Conservation (phyloP, 2,888 invertebrate genomes). For the Ceraclea dissimilis region DNA sequence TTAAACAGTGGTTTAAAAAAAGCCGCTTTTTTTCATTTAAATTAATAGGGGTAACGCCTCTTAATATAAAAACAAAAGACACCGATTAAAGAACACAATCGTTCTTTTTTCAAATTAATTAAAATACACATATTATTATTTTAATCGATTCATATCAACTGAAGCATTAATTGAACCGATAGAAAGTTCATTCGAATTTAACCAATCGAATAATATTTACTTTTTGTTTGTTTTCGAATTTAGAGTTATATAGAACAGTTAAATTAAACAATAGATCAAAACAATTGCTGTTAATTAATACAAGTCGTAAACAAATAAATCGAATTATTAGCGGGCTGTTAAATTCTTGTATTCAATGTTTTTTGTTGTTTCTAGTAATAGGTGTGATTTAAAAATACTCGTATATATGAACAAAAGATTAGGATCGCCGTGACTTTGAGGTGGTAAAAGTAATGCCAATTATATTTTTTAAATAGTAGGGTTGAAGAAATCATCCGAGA, state of each 20-base stretch:
- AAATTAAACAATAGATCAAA: neutral
- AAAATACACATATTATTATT: too few relatives aligned
- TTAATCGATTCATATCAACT: neutral
- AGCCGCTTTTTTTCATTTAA: neutral
- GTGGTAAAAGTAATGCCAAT: too few relatives aligned
- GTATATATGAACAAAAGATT: too few relatives aligned
- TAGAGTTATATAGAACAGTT: neutral
- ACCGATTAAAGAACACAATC: neutral
- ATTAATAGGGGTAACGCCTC: slow-evolving; percentile 1
- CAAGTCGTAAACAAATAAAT: neutral
- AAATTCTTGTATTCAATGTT: neutral
- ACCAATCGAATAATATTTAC: neutral
- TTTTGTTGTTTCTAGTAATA: neutral
- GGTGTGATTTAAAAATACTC: neutral
- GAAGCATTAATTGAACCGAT: neutral
- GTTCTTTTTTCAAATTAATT: neutral
- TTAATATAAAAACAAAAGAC: neutral
- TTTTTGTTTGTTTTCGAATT: neutral
- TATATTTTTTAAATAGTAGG: too few relatives aligned
- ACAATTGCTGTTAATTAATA: neutral
- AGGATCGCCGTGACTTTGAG: too few relatives aligned
- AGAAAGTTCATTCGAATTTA: neutral
- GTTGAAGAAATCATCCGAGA: too few relatives aligned
- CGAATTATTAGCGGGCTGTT: neutral
- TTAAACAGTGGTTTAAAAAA: too few relatives aligned